These are phyloP conservation scores for Gymnocephalus cernua DNA, from an alignment of 2,113 vertebrate species.

Conservation along the genomic window DNA sequence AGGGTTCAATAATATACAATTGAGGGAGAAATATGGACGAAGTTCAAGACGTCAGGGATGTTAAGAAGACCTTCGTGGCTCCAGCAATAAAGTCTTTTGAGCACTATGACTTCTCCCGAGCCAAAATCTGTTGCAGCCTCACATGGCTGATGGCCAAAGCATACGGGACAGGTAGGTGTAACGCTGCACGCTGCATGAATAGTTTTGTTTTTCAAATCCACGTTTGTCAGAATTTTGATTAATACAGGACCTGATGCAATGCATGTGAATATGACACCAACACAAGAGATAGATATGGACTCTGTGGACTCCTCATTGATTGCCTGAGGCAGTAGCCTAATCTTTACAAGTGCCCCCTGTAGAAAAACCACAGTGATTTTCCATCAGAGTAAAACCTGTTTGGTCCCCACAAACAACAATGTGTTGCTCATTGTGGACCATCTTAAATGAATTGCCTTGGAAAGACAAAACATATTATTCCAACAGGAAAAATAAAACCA, in stretches of 20 bases:
- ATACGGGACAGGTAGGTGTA: constrained; percentile 94
- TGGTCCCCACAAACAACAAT: neutral
- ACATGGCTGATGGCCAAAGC: constrained; percentile 97
- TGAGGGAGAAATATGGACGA: constrained; percentile 89
- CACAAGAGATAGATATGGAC: neutral
- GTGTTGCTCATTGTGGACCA: neutral
- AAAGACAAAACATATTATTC: neutral
- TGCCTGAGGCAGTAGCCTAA: neutral
- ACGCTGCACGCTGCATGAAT: constrained; percentile 8
- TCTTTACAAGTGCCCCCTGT: neutral
- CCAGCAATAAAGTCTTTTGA: constrained; percentile 95
- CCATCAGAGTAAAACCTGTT: neutral
- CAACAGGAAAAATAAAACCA: neutral
- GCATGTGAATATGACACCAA: neutral
- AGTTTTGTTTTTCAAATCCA: neutral
- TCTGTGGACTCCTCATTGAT: neutral
- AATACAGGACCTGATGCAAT: too few species aligned
- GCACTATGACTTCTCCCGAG: constrained; percentile 94
- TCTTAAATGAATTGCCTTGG: constrained; percentile 10
- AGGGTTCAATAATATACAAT: constrained; percentile 40
- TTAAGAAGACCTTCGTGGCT: constrained; percentile 90
- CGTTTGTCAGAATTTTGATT: neutral
- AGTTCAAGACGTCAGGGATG: constrained; percentile 86
- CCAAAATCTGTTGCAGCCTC: constrained; percentile 95
- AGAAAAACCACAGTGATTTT: constrained; percentile 24